Evolutionary conservation across 2,113 vertebrate species (phyloP), one percentile per base, ranked within the genome.

Genomic region (Stictonetta naevosa): DNA sequence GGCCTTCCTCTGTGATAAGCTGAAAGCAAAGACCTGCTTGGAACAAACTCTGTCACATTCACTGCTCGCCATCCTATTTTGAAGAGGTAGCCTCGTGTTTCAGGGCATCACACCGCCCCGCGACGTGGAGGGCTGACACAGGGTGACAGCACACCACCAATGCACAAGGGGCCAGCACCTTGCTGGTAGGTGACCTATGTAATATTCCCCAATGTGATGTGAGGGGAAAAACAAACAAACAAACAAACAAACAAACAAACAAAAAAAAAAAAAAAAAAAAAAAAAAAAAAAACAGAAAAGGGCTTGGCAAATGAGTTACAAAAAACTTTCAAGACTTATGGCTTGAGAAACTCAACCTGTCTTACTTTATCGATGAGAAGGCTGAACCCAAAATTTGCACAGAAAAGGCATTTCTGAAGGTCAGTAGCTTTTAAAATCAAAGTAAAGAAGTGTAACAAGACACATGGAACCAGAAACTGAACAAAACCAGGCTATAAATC

Each of bases 91-190:
- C 12, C 0, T 42, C 3, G 0, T 4, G 3, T 13, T 20, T 8
- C 7, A 8, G 38, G 46, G 38, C 1, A 0, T 4, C 16, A n/a
- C 19, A 22, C 29, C 3, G 0, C 5, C 2, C 3, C 17, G 55
- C 0, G 7, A 14, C 0, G 0, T 2, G 8, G 8, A 23, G 53
- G 36, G 48, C 34, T 34, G 10, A 52, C 13, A 14, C 26, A 29
- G 20, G 33, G 26, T 29, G 46, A 38, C 26, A 52, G 34, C 34
- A n/a, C 25, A 19, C 50, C 48, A 18, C 26, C 23, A 7, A 13
- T 25, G 50, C 46, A 48, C 20, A 48, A 48, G 46, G 20, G 46
- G 46, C 46, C 46, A 48, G 46, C 46, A 48, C 46, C 46, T 21
- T 11, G 46, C 46, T 48, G 20, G 46, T 10, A 5, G 46, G 46